A percentile compares a stretch with the other conserved stretches of the same genome.
Evolutionary conservation across 2,888 invertebrate species (phyloP).

Genomic region (Embidobia sp.): DNA sequence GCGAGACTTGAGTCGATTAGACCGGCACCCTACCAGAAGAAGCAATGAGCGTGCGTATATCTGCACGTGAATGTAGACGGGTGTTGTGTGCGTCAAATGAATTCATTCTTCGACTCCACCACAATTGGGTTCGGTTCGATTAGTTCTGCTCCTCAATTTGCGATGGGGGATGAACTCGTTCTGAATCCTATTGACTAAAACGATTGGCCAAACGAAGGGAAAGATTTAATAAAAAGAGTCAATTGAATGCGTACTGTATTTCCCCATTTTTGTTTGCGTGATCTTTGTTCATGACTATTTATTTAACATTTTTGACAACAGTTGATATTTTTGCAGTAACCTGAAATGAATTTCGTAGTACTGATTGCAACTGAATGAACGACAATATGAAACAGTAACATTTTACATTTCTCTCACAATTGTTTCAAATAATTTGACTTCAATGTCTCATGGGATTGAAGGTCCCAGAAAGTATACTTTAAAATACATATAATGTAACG

Average conservation of each 20-base stretch:
- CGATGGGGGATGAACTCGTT: slow-evolving; percentile 38
- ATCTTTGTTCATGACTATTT: slow-evolving; percentile 12
- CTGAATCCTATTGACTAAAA: slow-evolving; percentile 52
- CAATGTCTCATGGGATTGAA: no score
- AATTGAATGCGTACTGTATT: slow-evolving; percentile 25
- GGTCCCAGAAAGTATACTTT: no score
- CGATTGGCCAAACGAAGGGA: slow-evolving; percentile 41
- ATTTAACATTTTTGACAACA: slow-evolving; percentile 10
- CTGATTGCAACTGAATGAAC: no score
- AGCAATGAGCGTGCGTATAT: slow-evolving; percentile 17
- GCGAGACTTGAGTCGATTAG: slow-evolving; percentile 39
- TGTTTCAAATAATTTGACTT: no score
- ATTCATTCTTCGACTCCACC: slow-evolving; percentile 46
- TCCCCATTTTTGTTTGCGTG: not conserved
- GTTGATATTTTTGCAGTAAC: no score
- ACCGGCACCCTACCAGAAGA: slow-evolving; percentile 23
- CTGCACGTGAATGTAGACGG: not conserved
- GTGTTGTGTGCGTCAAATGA: slow-evolving; percentile 39
- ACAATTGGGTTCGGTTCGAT: slow-evolving; percentile 54
- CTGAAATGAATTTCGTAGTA: no score
- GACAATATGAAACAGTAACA: no score
- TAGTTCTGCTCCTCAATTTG: slow-evolving; percentile 50
- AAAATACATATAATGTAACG: no score
- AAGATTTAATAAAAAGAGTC: slow-evolving; percentile 50
- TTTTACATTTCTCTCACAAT: no score